Conservation (phyloP, 2,888 invertebrate genomes). For the Acrocyrtus sp. region DNA sequence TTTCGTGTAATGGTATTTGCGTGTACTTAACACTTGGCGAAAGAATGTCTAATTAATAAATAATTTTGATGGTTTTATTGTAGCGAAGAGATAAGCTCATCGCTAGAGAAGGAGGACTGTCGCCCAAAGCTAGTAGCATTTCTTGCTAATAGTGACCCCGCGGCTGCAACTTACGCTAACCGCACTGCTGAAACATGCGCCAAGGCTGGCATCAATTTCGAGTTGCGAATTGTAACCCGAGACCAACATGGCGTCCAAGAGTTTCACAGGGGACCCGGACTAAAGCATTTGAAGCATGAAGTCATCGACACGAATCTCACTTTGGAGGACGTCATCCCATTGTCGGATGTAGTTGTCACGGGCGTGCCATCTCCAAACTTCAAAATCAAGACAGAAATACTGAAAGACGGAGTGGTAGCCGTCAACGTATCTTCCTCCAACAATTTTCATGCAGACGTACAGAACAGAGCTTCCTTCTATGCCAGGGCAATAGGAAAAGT, state of each 20-base stretch:
- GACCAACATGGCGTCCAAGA: constrained; percentile 49
- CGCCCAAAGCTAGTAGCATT: constrained; percentile 47
- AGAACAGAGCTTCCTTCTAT: constrained; percentile 44
- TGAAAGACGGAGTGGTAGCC: constrained; percentile 56
- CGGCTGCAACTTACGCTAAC: constrained; percentile 48
- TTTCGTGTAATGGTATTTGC: neutral
- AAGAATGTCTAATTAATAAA: neutral
- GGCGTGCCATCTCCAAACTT: constrained; percentile 50
- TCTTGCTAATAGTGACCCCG: constrained; percentile 52
- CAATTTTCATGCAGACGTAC: constrained; percentile 45
- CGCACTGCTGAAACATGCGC: constrained; percentile 46
- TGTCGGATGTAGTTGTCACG: constrained; percentile 55
- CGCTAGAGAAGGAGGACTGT: constrained; percentile 37
- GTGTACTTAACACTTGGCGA: neutral
- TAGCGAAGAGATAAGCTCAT: constrained; percentile 42
- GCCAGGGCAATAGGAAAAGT: constrained; percentile 50
- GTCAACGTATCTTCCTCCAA: constrained; percentile 54
- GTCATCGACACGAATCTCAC: constrained; percentile 45
- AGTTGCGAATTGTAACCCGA: constrained; percentile 48
- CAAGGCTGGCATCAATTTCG: constrained; percentile 51
- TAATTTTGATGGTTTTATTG: neutral
- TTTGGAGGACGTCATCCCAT: constrained; percentile 48
- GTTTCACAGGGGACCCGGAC: constrained; percentile 49
- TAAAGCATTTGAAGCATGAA: constrained; percentile 47
- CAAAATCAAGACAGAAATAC: constrained; percentile 42